Evolutionary conservation across 2,888 invertebrate species (phyloP), one percentile per base, ranked within the genome.

Genomic region (Euplexia lucipara): DNA sequence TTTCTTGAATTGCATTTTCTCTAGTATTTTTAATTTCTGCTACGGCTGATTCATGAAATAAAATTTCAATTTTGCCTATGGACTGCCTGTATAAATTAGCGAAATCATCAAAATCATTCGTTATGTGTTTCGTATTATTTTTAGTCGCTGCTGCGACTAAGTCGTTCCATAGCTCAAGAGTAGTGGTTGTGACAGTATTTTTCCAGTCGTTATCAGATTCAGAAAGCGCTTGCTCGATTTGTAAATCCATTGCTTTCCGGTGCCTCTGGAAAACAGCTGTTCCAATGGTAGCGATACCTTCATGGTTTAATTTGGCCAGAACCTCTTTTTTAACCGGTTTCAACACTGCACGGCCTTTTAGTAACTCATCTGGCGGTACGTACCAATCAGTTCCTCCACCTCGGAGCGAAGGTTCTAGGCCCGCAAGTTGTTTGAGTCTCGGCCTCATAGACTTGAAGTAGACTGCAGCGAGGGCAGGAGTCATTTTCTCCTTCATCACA

Each of bases 381-480:
- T 84, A 92, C 94, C 94, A 94, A 61, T 92, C 90, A 60, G 45
- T 84, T 0, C 95, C 95, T 0, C 92, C 94, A 8, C 95, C 94
- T 74, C 88, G 88, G 82, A 95, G 80, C 0, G 87, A 84, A 0
- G 95, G 95, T 67, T 93, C 91, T 0, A 95, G 78, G 0, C 95
- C 95, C 2, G 94, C 94, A 0, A 94, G 79, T 1, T 88, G 82
- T 76, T 91, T 93, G 0, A 91, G 78, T 62, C 89, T 90, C 0
- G 85, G 83, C 9, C 75, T 84, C 95, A 95, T 94, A 0, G 90
- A 90, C 56, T 92, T 91, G 72, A 95, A 95, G 71, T 91, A 94
- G 41, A 95, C 87, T 9, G 87, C 83, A 0, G 95, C 95, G 2
- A 95, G 87, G 1, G 88, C 70, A 6, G 86, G 86, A 8, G 82